Percentiles rank a stretch among this genome's conserved stretches.
Conservation (phyloP, 2,797 vertebrate species). For the Clarias platycephalus region DNA sequence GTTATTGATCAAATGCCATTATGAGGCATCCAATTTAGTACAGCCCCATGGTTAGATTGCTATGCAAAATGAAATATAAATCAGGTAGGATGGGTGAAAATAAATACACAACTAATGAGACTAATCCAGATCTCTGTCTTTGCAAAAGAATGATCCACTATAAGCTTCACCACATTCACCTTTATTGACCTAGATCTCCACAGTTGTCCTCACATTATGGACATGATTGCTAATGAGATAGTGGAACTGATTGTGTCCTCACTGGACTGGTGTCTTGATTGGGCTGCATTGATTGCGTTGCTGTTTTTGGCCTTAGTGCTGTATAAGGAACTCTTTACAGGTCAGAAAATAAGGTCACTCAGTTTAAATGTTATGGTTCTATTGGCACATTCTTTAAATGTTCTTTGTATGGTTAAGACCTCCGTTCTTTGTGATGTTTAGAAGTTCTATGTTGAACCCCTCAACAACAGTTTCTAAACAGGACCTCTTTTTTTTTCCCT, state of each 20-base stretch:
- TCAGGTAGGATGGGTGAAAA: conserved; percentile 13
- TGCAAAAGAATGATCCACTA: background rate
- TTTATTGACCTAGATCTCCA: background rate
- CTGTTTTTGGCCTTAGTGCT: background rate
- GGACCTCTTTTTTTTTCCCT: background rate
- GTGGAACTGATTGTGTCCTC: background rate
- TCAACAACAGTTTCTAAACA: background rate
- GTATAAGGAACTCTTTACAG: background rate
- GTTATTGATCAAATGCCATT: conserved; percentile 22
- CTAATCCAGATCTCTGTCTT: background rate
- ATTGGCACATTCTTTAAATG: background rate
- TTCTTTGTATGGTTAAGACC: background rate
- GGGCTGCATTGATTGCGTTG: conserved; percentile 6
- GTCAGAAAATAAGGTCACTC: background rate
- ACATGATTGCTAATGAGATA: background rate
- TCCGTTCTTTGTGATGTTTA: background rate
- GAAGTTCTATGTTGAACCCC: background rate
- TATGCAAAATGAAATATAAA: background rate
- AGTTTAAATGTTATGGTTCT: background rate
- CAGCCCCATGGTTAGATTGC: background rate
- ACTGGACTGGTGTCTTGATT: conserved; percentile 4
- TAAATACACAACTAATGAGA: conserved; percentile 5
- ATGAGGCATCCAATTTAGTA: background rate
- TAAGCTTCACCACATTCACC: background rate
- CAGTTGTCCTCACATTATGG: background rate